Evolutionary conservation across 2,113 vertebrate species (phyloP), one percentile per base, ranked within the genome.

Genomic region (Pogonocichla stellata): DNA sequence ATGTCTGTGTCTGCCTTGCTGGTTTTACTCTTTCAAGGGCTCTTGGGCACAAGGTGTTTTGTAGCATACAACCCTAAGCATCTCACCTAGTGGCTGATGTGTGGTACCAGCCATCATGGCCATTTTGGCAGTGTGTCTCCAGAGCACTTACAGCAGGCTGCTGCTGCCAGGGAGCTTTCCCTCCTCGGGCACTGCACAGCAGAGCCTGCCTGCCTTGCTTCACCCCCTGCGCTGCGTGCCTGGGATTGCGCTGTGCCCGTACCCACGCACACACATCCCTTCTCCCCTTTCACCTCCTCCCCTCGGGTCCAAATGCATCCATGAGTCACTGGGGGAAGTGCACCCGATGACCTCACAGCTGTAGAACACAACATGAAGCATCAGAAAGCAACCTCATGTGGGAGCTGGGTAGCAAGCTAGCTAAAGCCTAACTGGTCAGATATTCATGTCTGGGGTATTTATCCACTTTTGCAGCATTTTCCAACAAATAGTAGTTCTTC

Each of bases 201-300:
- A 87, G 18, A 74, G 28, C 42, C 66, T 53, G 60, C 58, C 40
- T 77, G 77, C 65, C 77, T 84, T 86, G 60, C 70, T 60, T 92
- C 80, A 71, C 36, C 73, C 29, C 12, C 67, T 20, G 28, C 24
- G 0, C 61, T 3, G 33, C 8, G 0, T 67, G 75, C 64, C 73
- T 86, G 8, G 4, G 22, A 29, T 54, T 84, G 77, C 8, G 0
- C 12, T 74, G 26, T 22, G 48, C 24, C 4, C 1, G 0, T 29
- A 86, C 80, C 72, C 82, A 72, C 43, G 0, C 77, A 9, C 71
- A 29, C 74, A 43, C 64, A 62, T 10, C 70, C 31, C 62, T 90
- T 48, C 74, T 94, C 33, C 66, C 89, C 81, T 92, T 93, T 96
- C 92, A 65, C 88, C 90, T 92, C 74, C 74, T 92, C 71, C 62